These are phyloP conservation scores for Eledone cirrhosa DNA, from an alignment of 2,888 invertebrate genomes.

Conservation along the genomic window DNA sequence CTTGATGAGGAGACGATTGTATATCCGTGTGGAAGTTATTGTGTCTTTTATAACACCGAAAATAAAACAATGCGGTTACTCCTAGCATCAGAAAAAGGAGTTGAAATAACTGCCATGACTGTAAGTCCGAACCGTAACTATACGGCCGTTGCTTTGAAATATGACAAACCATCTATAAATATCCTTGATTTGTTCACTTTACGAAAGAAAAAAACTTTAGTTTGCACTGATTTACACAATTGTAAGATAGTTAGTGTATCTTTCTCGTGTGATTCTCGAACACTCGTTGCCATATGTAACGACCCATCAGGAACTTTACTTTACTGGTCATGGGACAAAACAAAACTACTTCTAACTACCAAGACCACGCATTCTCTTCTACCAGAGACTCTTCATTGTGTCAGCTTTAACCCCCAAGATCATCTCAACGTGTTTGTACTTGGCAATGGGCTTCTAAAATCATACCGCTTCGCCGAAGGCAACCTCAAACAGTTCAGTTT, in stretches of 20 bases:
- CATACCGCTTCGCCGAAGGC: background rate
- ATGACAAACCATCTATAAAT: conserved; percentile 67
- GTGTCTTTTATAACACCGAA: conserved; percentile 68
- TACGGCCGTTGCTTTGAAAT: conserved; percentile 67
- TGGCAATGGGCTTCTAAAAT: conserved; percentile 10
- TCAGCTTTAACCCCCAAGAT: background rate
- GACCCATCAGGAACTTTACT: conserved; percentile 85
- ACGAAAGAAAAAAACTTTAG: conserved; percentile 65
- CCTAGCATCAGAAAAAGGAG: conserved; percentile 66
- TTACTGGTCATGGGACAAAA: conserved; percentile 84
- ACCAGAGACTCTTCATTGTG: background rate
- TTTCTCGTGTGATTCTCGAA: conserved; percentile 85
- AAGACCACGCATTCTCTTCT: background rate
- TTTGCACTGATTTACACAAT: conserved; percentile 64
- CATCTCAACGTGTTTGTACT: background rate
- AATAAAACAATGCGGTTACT: conserved; percentile 68
- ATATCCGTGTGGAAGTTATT: conserved; percentile 67
- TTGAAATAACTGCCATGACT: conserved; percentile 67
- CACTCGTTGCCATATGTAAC: conserved; percentile 81
- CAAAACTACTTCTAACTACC: conserved; percentile 76
- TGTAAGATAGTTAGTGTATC: conserved; percentile 77
- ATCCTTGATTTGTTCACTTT: conserved; percentile 68
- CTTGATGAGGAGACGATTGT: conserved; percentile 68
- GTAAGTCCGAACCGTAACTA: conserved; percentile 66
- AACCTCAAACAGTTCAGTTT: background rate